These are phyloP conservation scores for Heliocidaris tuberculata DNA, from an alignment of 35 echinoderm and acorn worm species.

Conservation along the genomic window DNA sequence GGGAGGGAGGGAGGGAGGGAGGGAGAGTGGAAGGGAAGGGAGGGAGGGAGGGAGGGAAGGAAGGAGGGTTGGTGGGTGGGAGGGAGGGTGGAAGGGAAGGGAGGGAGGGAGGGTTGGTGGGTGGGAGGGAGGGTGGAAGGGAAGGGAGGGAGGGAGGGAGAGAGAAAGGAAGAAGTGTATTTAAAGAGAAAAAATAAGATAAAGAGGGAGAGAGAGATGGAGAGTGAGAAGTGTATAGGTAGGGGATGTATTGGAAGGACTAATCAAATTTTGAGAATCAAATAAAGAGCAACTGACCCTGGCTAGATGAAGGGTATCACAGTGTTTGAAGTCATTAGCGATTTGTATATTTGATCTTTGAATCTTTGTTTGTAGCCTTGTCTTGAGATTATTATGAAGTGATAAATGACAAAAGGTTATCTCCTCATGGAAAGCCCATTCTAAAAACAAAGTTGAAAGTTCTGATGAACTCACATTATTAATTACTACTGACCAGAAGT, in stretches of 20 bases:
- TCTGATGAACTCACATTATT: not conserved
- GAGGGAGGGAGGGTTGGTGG: too few species aligned
- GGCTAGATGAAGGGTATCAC: not conserved
- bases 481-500: not conserved
- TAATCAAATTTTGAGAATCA: not conserved
- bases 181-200: too few species aligned
- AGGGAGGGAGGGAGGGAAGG: too few species aligned
- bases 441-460: conserved; percentile 3
- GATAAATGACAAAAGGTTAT: not conserved
- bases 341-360: not conserved
- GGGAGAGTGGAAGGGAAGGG: too few species aligned
- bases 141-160: too few species aligned
- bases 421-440: not conserved
- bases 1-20: not conserved
- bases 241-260: not conserved
- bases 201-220: not conserved
- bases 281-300: not conserved
- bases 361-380: not conserved
- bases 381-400: not conserved
- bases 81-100: too few species aligned
- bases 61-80: too few species aligned
- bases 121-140: too few species aligned
- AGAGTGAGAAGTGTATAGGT: not conserved
- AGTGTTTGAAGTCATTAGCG: not conserved
- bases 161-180: too few species aligned